phyloP scores from a whole-genome alignment of 1,140 invertebrate genomes.

The Dufourea novaeangliae region DNA sequence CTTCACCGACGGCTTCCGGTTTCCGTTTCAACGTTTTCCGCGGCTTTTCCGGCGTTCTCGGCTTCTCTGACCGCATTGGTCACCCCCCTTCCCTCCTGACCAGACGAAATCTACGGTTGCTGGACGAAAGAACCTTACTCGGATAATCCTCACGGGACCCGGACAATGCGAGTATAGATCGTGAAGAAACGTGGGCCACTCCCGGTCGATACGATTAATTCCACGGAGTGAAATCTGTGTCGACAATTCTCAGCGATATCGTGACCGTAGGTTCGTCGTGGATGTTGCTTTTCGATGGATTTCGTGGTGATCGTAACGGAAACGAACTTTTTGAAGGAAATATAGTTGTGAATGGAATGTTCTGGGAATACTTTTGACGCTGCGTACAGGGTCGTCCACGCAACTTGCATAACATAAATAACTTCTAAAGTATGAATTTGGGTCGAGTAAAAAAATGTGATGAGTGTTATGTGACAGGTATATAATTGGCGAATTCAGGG shows the following conservation, averaged over 20 bases:
- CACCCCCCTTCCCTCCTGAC: neutral
- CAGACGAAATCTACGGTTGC: constrained; percentile 16
- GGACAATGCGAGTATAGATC: constrained; percentile 31
- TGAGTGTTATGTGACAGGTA: no score
- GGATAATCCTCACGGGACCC: constrained; percentile 41
- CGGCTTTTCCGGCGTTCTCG: neutral
- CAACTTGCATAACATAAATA: no score
- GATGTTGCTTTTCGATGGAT: neutral
- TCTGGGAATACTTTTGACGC: no score
- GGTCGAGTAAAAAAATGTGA: no score
- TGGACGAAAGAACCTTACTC: constrained; percentile 19
- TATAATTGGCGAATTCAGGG: no score
- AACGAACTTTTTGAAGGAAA: no score
- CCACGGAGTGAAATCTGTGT: constrained; percentile 12
- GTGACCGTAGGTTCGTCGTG: neutral
- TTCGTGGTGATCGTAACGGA: neutral
- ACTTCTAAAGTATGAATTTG: no score
- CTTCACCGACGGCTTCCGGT: neutral
- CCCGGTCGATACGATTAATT: constrained; percentile 40
- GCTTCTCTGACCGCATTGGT: neutral
- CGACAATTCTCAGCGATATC: neutral
- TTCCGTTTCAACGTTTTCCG: constrained; percentile 6
- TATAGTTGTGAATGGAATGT: no score
- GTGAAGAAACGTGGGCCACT: constrained; percentile 26
- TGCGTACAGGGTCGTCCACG: no score